phyloP scores from a whole-genome alignment of 2,888 invertebrate genomes.

The Drosophila seclusa region DNA sequence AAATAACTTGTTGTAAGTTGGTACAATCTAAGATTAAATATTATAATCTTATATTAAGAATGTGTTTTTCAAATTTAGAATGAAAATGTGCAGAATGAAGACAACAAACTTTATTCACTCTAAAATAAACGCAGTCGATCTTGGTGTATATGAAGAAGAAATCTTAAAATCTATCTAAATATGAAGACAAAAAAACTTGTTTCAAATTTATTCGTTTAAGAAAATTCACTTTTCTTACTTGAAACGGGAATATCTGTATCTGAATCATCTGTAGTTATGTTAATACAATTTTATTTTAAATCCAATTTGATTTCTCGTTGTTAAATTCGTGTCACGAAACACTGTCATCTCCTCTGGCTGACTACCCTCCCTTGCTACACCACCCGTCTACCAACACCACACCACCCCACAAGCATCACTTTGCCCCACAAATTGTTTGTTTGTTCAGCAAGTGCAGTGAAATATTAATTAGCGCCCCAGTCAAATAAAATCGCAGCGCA shows the following conservation, averaged over 20 bases:
- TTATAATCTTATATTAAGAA: neutral
- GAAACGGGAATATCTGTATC: too few relatives aligned
- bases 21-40: neutral
- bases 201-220: neutral
- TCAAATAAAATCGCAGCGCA: slow-evolving; percentile 56
- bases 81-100: neutral
- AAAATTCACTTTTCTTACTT: neutral
- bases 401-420: neutral
- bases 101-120: neutral
- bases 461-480: slow-evolving; percentile 67
- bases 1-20: neutral
- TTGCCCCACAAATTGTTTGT: slow-evolving; percentile 47
- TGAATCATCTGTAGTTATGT: neutral
- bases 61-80: neutral
- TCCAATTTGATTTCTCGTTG: neutral
- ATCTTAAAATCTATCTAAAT: neutral
- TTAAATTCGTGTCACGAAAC: slow-evolving; percentile 16
- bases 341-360: neutral
- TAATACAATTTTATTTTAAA: neutral
- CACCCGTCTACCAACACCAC: neutral
- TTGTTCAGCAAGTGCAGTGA: slow-evolving; percentile 63
- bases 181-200: neutral
- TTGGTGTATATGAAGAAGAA: neutral
- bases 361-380: neutral
- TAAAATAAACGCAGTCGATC: too few relatives aligned